Base-by-base conservation (phyloP, 2,888 invertebrate genomes). In the Melinaea menophilus region DNA sequence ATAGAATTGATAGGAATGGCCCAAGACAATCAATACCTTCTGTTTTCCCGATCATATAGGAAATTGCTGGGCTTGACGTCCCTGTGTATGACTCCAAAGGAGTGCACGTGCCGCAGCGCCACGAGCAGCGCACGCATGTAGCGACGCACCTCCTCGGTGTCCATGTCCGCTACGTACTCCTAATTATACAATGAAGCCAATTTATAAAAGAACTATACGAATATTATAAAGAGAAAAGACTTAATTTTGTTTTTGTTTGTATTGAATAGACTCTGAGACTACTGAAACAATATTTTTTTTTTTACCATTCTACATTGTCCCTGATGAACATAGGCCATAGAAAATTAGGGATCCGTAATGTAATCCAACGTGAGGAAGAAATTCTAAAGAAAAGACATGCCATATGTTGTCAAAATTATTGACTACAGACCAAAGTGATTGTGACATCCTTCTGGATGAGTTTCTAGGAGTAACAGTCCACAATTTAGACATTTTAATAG, bases 21-120 rank as follows among this genome's bases (percentile, higher is more conserved):
- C 22, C 7, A 51, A 51, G 31, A 31, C 9, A 2, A 31, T 31
- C 31, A 5, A 51, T 31, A 93, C 94, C 92, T 92, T 71, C 91
- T 91, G 65, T 92, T 92, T 37, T 92, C 90, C 12, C 96, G 91
- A 82, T 97, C 95, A 78, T 96, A 97, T 9, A 98, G 91, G 82
- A 98, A 98, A 88, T 98, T 98, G 84, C 95, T 96, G 2, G 98
- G 98, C 84, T 98, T 98, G 54, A 98, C 93, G 79, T 98, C 98
- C 62, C 98, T 91, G 80, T 98, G 98, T 65, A 98, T 97, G 67
- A 98, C 94, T 68, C 95, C 94, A 80, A 95, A 95, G 55, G 94
- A 92, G 85, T 98, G 98, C 63, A 98, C 96, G 75, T 95, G 93
- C 5, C 92, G 88, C 71, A 98, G 87, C 3, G 98, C 96, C 54